Base-by-base conservation (phyloP, 2,888 invertebrate species). In the Digitonthophagus gazella region DNA sequence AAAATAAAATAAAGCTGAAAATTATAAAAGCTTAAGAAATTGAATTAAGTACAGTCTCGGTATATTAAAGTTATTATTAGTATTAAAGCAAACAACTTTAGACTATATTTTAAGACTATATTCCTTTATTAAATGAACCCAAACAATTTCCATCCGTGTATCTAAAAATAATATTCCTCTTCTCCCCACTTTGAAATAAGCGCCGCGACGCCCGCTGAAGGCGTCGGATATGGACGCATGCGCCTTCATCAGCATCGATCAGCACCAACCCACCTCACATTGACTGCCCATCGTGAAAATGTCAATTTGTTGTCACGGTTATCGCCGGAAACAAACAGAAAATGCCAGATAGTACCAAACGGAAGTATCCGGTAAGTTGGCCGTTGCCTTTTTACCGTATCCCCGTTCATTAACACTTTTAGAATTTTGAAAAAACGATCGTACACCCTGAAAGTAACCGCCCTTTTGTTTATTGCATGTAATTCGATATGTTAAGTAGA, bases 271-370 rank as follows among this genome's bases (percentile, higher is more conserved):
- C 58, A 64, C 67, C 66, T 64, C 68, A 68, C 66, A 20, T 64
- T 64, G 66, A 68, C 68, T 58, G 68, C 56, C 65, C 55, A 61
- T 75, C 75, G 77, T 72, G 77, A 81, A 81, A 80, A 82, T 81
- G 81, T 81, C 82, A 81, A 79, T 79, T 80, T 80, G 75, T 77
- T 78, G 77, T 81, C 78, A 78, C 76, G 75, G 77, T 78, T 77
- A 76, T 77, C 74, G 72, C 71, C 74, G 76, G 78, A 78, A 77
- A 77, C 74, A 76, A 76, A 76, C 75, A 76, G 77, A 81, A 80
- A 80, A 82, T 81, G 82, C 74, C 75, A 79, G 80, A 80, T 81
- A 82, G 78, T 80, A 80, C 73, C 72, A 74, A 73, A 74, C 64
- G 72, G 71, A 67, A 71, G 66, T 73, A 72, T 73, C 75, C 76